Evolutionary conservation across 2,113 vertebrate species (phyloP), one percentile per base, ranked within the genome.

Genomic region (Leptocoma aspasia): DNA sequence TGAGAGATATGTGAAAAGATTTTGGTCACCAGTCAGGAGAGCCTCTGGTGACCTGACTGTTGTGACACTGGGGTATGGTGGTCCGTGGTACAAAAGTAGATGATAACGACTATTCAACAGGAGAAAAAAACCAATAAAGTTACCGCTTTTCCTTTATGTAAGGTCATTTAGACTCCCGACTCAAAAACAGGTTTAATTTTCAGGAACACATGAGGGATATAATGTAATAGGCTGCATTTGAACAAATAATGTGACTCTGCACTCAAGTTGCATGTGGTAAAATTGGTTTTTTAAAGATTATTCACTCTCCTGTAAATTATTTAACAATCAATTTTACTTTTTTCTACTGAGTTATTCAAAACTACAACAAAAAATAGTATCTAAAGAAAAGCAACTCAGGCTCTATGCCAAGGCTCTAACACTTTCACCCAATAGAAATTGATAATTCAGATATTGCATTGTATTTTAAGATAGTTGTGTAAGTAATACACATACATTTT

Each of bases 1-100:
- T 60, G 13, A 52, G 31, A 45, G 6, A 39, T 20, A 14, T 4
- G 13, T 14, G 28, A 39, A 59, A 73, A 52, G 5, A 53, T 45
- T 59, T 82, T 4, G 6, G 33, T 11, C 52, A 39, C 18, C 15
- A 39, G 6, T 33, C 10, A 50, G 15, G 16, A 44, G 20, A 45
- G 6, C 4, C 7, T 13, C 23, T 24, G 6, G 10, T 39, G 33
- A 33, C 15, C 44, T 28, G 44, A 6, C 33, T 59, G 6, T 8
- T 59, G 30, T 0, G 1, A 45, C 11, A 9, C 7, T 39, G 37
- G 13, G 23, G 24, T 59, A 39, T 50, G 5, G 13, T 18, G 3
- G 3, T 15, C 33, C 59, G 24, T 11, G 13, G n/a, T 16, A 37
- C 28, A 7, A 59, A 59, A n/a, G 15, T 24, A n/a, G 37, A 59